phyloP scores from a whole-genome alignment of 2,888 invertebrate species.

The Trichopoda pennipes region DNA sequence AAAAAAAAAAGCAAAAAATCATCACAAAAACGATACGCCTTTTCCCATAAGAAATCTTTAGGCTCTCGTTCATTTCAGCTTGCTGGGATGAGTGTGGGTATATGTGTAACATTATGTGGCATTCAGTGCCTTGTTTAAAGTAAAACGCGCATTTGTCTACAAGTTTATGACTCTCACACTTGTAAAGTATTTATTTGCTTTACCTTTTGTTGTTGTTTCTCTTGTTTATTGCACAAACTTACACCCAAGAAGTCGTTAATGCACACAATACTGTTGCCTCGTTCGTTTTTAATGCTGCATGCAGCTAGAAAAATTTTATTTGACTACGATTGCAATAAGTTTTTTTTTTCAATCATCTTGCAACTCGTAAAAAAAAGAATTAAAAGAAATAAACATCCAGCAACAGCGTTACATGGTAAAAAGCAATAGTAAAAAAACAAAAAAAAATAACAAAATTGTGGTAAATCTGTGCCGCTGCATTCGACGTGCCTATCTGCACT shows the following conservation, averaged over 20 bases:
- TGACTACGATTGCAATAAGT: constrained; percentile 57
- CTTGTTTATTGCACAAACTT: constrained; percentile 16
- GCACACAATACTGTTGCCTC: constrained; percentile 17
- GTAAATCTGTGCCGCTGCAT: constrained; percentile 53
- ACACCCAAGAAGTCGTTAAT: constrained; percentile 2
- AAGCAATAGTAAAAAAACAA: background rate
- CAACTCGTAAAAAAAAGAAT: constrained; percentile 15
- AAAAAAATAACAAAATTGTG: constrained; percentile 10
- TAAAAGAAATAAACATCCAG: constrained; percentile 32
- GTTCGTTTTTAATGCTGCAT: constrained; percentile 34
- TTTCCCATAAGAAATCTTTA: constrained; percentile 9
- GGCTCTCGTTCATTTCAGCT: background rate
- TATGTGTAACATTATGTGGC: constrained; percentile 44
- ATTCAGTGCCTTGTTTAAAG: constrained; percentile 51
- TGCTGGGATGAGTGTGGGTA: background rate
- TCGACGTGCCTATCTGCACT: constrained; percentile 21
- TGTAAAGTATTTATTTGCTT: constrained; percentile 28
- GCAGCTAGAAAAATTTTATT: constrained; percentile 46
- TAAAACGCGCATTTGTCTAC: constrained; percentile 65
- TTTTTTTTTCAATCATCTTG: constrained; percentile 48
- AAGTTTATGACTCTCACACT: constrained; percentile 66
- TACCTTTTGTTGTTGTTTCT: background rate
- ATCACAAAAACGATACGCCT: constrained; percentile 31
- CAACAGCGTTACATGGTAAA: constrained; percentile 29
- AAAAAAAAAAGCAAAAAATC: too few species aligned